Conservation (phyloP, 2,113 vertebrate genomes). For the Ameiurus melas region DNA sequence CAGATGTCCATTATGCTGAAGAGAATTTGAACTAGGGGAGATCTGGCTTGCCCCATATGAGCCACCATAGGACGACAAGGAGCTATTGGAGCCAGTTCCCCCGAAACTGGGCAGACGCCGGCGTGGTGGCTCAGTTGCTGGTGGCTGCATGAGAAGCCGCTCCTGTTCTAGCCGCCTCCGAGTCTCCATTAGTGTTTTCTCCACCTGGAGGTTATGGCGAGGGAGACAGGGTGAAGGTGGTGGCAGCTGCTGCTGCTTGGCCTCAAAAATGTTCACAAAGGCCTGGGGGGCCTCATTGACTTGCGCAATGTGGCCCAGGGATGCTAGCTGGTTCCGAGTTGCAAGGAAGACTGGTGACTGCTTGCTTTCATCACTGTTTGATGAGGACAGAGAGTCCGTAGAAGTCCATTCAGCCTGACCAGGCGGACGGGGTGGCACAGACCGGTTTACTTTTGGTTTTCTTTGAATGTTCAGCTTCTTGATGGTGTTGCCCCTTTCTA, state of each 20-base stretch:
- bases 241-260: conserved; percentile 76
- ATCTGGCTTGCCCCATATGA: conserved; percentile 74
- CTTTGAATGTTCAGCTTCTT: conserved; percentile 90
- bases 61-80: conserved; percentile 85
- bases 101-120: conserved; percentile 92
- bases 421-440: conserved; percentile 62
- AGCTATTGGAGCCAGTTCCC: conserved; percentile 88
- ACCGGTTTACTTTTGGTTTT: conserved; percentile 76
- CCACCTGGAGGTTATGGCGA: conserved; percentile 89
- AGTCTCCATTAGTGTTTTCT: conserved; percentile 97
- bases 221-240: conserved; percentile 85
- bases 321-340: conserved; percentile 65
- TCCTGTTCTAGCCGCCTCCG: conserved; percentile 91
- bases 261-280: conserved; percentile 74
- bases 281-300: conserved; percentile 71
- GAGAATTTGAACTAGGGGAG: conserved; percentile 71
- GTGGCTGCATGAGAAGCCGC: conserved; percentile 82
- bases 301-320: conserved; percentile 50
- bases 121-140: conserved; percentile 74
- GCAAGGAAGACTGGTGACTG: conserved; percentile 75
- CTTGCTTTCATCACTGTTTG: conserved; percentile 89
- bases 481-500: conserved; percentile 93
- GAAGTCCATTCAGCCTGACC: conserved; percentile 85
- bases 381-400: conserved; percentile 89
- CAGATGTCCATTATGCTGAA: conserved; percentile 81